These are phyloP conservation scores for Machaerirhynchus nigripectus DNA, from an alignment of 2,113 vertebrate species.

Conservation along the genomic window DNA sequence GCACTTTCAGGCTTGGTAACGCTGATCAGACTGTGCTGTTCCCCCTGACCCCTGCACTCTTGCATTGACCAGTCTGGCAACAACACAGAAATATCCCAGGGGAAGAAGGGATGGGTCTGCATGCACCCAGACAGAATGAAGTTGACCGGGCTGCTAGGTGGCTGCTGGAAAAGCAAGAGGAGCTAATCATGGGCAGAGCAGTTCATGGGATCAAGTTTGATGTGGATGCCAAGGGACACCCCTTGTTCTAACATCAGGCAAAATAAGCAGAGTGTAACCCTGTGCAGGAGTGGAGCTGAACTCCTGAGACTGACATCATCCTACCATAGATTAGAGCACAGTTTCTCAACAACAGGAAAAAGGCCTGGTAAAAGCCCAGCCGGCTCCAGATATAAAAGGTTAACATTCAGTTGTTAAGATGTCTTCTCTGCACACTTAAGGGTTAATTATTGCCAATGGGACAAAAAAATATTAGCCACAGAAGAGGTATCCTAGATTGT, in stretches of 20 bases:
- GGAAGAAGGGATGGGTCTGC: background rate
- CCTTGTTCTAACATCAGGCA: background rate
- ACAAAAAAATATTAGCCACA: background rate
- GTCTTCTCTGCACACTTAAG: background rate
- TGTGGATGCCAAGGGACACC: too few species aligned
- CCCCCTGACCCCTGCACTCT: rapidly evolving
- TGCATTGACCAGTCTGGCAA: background rate
- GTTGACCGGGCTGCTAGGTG: background rate
- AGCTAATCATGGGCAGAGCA: background rate
- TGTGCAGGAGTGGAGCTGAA: background rate
- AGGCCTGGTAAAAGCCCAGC: background rate
- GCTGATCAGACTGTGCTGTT: background rate
- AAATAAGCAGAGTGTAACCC: background rate
- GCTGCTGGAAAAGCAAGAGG: background rate
- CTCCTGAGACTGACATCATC: background rate
- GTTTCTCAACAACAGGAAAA: background rate
- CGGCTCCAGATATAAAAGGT: background rate
- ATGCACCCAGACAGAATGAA: background rate
- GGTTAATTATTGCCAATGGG: background rate
- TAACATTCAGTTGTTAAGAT: background rate
- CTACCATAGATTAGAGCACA: background rate
- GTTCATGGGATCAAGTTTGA: background rate
- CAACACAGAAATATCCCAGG: rapidly evolving
- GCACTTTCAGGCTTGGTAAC: background rate
- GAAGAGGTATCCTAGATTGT: background rate